Evolutionary conservation across 1,140 invertebrate species (phyloP).

Genomic region (Drosophila repletoides): DNA sequence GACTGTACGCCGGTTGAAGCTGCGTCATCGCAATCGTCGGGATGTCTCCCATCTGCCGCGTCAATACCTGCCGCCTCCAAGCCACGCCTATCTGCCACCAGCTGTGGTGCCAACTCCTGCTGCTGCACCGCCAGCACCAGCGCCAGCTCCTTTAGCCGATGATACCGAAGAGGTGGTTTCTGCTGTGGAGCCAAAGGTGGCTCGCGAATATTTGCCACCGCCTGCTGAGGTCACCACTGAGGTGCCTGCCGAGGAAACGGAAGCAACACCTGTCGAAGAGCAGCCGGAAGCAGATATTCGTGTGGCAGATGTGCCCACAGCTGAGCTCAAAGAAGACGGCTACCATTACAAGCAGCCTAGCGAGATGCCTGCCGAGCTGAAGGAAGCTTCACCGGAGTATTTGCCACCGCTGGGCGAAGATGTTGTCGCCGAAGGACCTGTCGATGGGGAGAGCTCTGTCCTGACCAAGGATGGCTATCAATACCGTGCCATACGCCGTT

Average conservation of each 20-base stretch:
- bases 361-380: slow-evolving; percentile 50
- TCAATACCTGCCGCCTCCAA: slow-evolving; percentile 58
- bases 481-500: slow-evolving; percentile 69
- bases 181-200: slow-evolving; percentile 56
- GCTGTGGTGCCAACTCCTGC: slow-evolving; percentile 18
- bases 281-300: slow-evolving; percentile 39
- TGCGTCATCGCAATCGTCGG: slow-evolving; percentile 66
- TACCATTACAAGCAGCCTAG: slow-evolving; percentile 71
- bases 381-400: slow-evolving; percentile 55
- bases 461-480: slow-evolving; percentile 74
- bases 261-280: slow-evolving; percentile 16
- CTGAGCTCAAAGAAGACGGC: slow-evolving; percentile 56
- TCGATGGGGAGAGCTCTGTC: slow-evolving; percentile 54
- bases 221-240: slow-evolving; percentile 44
- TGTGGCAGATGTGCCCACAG: slow-evolving; percentile 60
- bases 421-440: slow-evolving; percentile 56
- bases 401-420: slow-evolving; percentile 53
- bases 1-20: slow-evolving; percentile 63
- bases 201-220: slow-evolving; percentile 67
- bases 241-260: slow-evolving; percentile 28
- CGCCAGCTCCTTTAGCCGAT: slow-evolving; percentile 23
- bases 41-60: slow-evolving; percentile 66
- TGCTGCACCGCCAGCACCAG: slow-evolving; percentile 10
- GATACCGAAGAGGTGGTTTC: slow-evolving; percentile 65
- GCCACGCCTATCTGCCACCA: slow-evolving; percentile 65